A percentile compares a stretch with the other conserved stretches of the same genome.
phyloP scores from a whole-genome alignment of 2,888 invertebrate genomes.

The Teleogryllus oceanicus region DNA sequence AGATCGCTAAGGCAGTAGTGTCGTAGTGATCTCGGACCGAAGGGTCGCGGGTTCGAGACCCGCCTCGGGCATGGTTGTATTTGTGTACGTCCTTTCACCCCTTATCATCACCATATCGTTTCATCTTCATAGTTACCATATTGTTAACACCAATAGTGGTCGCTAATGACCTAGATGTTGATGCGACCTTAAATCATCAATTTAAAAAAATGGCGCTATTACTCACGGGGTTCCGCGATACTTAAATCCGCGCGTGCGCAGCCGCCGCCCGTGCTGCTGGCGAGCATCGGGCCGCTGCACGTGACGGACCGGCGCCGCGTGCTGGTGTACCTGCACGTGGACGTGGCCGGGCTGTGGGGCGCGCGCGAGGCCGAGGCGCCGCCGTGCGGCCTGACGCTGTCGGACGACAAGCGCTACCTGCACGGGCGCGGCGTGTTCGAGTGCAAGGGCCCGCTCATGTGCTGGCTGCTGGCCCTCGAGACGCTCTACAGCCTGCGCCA shows the following conservation, averaged over 20 bases:
- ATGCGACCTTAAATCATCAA: too few relatives aligned
- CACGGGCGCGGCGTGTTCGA: constrained; percentile 4
- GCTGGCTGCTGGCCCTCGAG: constrained; percentile 20
- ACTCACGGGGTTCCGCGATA: too few relatives aligned
- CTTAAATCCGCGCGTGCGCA: neutral
- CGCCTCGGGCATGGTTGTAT: too few relatives aligned
- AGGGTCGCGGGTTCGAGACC: too few relatives aligned
- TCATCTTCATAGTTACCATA: too few relatives aligned
- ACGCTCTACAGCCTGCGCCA: neutral
- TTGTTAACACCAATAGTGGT: too few relatives aligned
- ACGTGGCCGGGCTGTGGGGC: neutral
- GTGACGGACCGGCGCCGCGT: neutral
- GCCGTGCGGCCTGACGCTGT: neutral
- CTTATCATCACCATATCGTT: too few relatives aligned
- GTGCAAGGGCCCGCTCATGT: constrained; percentile 18
- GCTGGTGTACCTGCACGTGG: constrained; percentile 9
- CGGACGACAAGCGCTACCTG: neutral
- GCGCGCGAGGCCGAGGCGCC: neutral
- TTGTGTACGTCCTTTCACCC: too few relatives aligned
- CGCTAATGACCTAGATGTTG: too few relatives aligned
- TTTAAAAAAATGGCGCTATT: too few relatives aligned
- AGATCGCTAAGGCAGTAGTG: too few relatives aligned
- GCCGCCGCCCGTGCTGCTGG: constrained; percentile 6
- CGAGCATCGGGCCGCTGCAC: neutral
- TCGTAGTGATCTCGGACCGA: too few relatives aligned